These are phyloP conservation scores for Catharus fuscescens DNA, from an alignment of 2,113 vertebrate species.

Conservation along the genomic window DNA sequence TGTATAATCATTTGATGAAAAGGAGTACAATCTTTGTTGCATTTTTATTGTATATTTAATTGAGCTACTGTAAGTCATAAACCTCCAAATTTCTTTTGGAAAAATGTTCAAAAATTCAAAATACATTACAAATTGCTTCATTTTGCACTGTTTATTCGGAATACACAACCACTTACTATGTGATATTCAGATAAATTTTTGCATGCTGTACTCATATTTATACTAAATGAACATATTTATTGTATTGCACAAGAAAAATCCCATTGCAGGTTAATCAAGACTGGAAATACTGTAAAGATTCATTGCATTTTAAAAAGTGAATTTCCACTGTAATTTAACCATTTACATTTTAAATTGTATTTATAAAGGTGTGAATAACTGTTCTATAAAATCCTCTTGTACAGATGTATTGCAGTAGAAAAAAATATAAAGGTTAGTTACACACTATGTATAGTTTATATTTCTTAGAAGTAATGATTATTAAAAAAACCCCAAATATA, in stretches of 20 bases:
- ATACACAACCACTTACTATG: not conserved
- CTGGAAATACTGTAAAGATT: not conserved
- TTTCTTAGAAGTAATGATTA: slow-evolving; percentile 37
- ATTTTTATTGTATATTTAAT: slow-evolving; percentile 1
- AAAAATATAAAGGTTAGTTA: not conserved
- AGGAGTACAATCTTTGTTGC: not conserved
- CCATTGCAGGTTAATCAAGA: not conserved
- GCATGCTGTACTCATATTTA: not conserved
- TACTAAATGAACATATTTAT: not conserved
- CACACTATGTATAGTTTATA: not conserved
- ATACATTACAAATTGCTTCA: not conserved
- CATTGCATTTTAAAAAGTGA: not conserved
- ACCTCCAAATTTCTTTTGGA: not conserved
- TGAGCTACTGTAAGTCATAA: slow-evolving; percentile 2
- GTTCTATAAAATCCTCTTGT: not conserved
- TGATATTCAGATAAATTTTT: not conserved
- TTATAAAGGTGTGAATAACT: not conserved
- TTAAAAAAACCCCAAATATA: slow-evolving; percentile 21
- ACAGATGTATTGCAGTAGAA: not conserved
- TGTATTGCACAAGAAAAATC: not conserved
- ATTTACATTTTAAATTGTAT: slow-evolving; percentile 20
- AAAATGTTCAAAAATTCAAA: not conserved
- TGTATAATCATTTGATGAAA: not conserved
- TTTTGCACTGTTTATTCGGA: not conserved
- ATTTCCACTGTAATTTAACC: not conserved